phyloP scores from a whole-genome alignment of 2,113 vertebrate genomes.

The Dendropsophus ebraccatus region DNA sequence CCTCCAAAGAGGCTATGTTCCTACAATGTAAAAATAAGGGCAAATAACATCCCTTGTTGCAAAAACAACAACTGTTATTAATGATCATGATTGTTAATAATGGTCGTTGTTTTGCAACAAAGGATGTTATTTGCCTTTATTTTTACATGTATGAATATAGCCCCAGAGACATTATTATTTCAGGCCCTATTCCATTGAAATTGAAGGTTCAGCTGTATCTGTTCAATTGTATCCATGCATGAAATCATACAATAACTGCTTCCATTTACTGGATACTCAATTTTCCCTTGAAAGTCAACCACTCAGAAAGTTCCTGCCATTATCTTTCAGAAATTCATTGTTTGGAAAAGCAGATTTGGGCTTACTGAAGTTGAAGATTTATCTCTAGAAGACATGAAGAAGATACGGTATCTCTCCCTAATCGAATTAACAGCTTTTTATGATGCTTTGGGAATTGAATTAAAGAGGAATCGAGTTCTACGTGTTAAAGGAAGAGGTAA shows the following conservation, averaged over 20 bases:
- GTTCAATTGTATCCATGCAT: background rate
- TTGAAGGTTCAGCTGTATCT: background rate
- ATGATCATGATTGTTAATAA: too few relatives aligned
- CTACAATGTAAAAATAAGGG: too few relatives aligned
- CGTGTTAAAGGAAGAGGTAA: constrained; percentile 83
- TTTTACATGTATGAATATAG: background rate
- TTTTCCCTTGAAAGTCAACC: background rate
- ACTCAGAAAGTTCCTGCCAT: background rate
- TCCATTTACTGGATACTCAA: background rate
- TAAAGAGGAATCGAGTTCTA: constrained; percentile 80
- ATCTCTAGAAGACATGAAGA: constrained; percentile 86
- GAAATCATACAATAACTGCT: background rate
- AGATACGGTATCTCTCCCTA: constrained; percentile 83
- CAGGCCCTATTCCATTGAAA: background rate
- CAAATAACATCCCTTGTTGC: too few relatives aligned
- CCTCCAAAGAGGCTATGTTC: too few relatives aligned
- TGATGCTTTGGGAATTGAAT: constrained; percentile 80
- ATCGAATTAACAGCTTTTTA: constrained; percentile 87
- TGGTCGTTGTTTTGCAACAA: too few relatives aligned
- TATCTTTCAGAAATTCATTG: constrained; percentile 75
- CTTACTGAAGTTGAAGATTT: constrained; percentile 82
- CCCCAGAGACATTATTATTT: background rate
- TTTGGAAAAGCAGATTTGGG: constrained; percentile 79
- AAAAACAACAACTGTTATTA: too few relatives aligned
- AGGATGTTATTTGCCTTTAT: too few relatives aligned